Conservation (phyloP, 2,797 vertebrate genomes). For the Lophius americanus region DNA sequence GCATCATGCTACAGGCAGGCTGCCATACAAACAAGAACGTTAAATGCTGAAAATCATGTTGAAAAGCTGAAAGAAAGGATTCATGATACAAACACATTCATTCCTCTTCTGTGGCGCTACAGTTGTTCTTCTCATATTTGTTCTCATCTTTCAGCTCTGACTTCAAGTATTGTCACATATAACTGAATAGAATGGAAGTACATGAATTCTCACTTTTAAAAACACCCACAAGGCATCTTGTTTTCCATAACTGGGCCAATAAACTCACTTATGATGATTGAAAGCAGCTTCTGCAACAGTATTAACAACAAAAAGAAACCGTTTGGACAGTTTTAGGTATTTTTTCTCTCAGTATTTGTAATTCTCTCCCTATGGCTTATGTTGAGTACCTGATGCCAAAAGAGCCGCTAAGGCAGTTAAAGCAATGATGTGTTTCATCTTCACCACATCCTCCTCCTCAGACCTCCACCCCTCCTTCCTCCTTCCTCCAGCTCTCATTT, state of each 20-base stretch:
- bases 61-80: too few relatives aligned
- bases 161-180: constrained; percentile 11
- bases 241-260: not conserved
- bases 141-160: constrained; percentile 8
- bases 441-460: constrained; percentile 19
- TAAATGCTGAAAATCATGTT: too few relatives aligned
- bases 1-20: too few relatives aligned
- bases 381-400: constrained; percentile 1
- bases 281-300: not conserved
- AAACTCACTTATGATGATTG: constrained; percentile 6
- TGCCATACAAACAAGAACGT: too few relatives aligned
- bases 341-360: not conserved
- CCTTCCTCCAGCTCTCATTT: constrained; percentile 2
- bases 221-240: too few relatives aligned
- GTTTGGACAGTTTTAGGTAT: constrained; percentile 3
- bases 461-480: too few relatives aligned
- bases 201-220: constrained; percentile 16
- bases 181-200: constrained; percentile 13
- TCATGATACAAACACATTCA: too few relatives aligned
- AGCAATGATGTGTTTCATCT: constrained; percentile 23
- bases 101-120: constrained; percentile 22
- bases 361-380: not conserved
- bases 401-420: constrained; percentile 1
- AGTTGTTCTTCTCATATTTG: constrained; percentile 17
- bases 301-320: not conserved